Evolutionary conservation across 2,888 invertebrate genomes (phyloP).

Genomic region (Heliconius sara): DNA sequence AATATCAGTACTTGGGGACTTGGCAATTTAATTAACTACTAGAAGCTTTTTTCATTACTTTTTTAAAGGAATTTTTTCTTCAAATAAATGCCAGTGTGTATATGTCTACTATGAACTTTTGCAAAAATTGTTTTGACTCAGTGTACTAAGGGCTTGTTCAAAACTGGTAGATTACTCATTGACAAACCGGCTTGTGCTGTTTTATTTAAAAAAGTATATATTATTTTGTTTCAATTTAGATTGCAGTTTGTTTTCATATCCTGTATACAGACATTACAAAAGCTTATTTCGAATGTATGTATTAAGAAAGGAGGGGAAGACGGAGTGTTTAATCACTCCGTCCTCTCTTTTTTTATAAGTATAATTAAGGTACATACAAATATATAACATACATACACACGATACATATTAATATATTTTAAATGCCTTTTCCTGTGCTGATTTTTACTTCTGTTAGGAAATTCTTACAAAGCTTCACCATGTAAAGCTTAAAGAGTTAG

Average conservation of each 20-base stretch:
- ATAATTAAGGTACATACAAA: no score
- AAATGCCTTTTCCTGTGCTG: no score
- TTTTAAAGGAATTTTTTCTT: not conserved
- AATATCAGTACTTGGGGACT: not conserved
- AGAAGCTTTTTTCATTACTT: not conserved
- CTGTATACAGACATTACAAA: not conserved
- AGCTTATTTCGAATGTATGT: no score
- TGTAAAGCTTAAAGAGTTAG: no score
- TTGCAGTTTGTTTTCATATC: not conserved
- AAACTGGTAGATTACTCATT: constrained; percentile 23
- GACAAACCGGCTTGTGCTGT: constrained; percentile 8
- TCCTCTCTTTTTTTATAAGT: no score
- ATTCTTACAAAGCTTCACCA: no score
- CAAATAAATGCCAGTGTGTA: not conserved
- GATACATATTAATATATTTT: no score
- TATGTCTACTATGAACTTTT: not conserved
- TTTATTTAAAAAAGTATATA: not conserved
- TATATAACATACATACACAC: no score
- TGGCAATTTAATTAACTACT: not conserved
- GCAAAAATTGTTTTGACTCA: not conserved
- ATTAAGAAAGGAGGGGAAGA: no score
- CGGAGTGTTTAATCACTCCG: no score
- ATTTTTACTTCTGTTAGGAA: no score
- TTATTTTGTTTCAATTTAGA: not conserved
- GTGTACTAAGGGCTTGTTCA: constrained; percentile 4